Base-by-base conservation (phyloP, 1,140 invertebrate genomes). In the Scaptomyza pallida region DNA sequence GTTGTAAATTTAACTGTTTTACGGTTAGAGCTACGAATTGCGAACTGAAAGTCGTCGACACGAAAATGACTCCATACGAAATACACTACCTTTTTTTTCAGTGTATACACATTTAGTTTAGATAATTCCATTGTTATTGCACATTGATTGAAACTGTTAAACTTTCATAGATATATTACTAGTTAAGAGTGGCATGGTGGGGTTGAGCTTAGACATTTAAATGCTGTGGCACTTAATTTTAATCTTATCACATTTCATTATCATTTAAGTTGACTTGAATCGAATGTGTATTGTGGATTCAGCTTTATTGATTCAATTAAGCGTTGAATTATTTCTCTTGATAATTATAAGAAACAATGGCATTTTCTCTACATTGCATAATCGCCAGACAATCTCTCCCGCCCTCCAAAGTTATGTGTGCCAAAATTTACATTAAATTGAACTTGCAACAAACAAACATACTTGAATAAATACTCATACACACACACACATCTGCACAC, bases 1-100 rank as follows among this genome's bases (percentile, higher is more conserved):
- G 74, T 86, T 89, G 85, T 89, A 89, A 89, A 89, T 89, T 89
- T 89, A 73, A 79, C 72, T 86, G 80, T 89, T 89, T 89, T 89
- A 89, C 86, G 85, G 80, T 68, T 26, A n/a, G n/a, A n/a, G n/a
- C n/a, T n/a, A n/a, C n/a, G n/a, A n/a, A n/a, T 26, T 26, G 23
- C 23, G n/a, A 61, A 21, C 15, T 56, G 12, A 8, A 16, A 30
- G 40, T 44, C 40, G 21, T 21, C 40, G 40, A 40, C 41, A 60
- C 45, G 48, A 44, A 23, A 23, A 33, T 26, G 21, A 41, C 47
- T 41, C 19, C 52, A 55, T 43, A 43, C 52, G 6, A 55, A 43
- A 41, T 33, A 2, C 37, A 44, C n/a, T n/a, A n/a, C n/a, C n/a
- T n/a, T n/a, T n/a, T n/a, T n/a, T n/a, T n/a, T n/a, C n/a, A n/a